Evolutionary conservation across 2,797 vertebrate species (phyloP), one percentile per base, ranked within the genome.

Genomic region (Myotis myotis): DNA sequence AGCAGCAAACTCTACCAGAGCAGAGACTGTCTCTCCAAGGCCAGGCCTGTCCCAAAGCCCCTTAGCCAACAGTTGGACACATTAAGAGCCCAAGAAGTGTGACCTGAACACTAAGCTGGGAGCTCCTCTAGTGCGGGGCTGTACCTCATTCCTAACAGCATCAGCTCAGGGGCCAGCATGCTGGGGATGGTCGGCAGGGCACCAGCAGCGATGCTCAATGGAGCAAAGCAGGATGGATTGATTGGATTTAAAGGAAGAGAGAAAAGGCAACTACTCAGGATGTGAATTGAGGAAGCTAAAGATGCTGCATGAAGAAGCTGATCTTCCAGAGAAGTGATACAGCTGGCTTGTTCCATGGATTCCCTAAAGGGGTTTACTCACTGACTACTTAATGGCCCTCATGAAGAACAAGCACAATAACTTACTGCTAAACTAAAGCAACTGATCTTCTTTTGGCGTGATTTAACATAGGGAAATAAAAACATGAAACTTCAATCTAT

Each of bases 151-250:
- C 28, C 89, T 10, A 19, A 38, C 0, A 20, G 33, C 4, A n/a
- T 3, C 4, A 11, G 47, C 49, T 49, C 78, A 70, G 28, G 0
- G 12, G 28, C 47, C 25, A 6, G 30, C 44, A 57, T 0, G 0
- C 6, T 9, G 3, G 8, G 4, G 33, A 28, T 28, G 12, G 9
- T 60, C 81, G 76, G 8, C 4, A 20, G 36, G 49, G 25, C 25
- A 8, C 4, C 36, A 41, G 47, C 86, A 41, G 19, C 1, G 19
- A 23, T 8, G 15, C 38, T 6, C 30, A 12, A 41, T 49, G 25
- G 41, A 78, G 25, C 6, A 30, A 38, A 82, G 70, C 25, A 38
- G 41, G 30, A 25, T 1, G 9, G 22, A 25, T 8, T 9, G 51
- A 10, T 3, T 8, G 1, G 28, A 57, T 36, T 81, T 33, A 12